These are phyloP conservation scores for Mesodorylaimus sp. DNA, from an alignment of 2,888 invertebrate genomes.

Conservation along the genomic window DNA sequence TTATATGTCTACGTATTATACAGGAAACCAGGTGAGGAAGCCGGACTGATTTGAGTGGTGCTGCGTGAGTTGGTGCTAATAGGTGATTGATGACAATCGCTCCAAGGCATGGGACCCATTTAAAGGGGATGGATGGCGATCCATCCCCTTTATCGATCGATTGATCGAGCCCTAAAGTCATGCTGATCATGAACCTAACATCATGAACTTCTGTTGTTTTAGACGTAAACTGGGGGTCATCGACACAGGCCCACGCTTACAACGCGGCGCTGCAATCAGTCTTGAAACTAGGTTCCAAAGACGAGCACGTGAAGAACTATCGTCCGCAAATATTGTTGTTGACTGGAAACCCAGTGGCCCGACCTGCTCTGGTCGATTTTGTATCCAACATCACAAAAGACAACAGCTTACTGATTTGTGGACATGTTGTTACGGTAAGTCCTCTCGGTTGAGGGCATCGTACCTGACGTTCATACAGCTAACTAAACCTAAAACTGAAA, in stretches of 20 bases:
- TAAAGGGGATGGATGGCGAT: too few relatives aligned
- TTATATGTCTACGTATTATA: conserved; percentile 79
- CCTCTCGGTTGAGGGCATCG: too few relatives aligned
- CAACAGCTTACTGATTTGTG: conserved; percentile 70
- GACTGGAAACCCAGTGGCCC: conserved; percentile 57
- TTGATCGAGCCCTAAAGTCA: too few relatives aligned
- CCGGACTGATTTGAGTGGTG: too few relatives aligned
- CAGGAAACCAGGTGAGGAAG: conserved; percentile 59
- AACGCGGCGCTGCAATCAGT: conserved; percentile 71
- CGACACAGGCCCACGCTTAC: conserved; percentile 86
- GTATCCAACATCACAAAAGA: conserved; percentile 74
- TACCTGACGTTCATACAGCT: too few relatives aligned
- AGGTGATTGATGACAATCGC: too few relatives aligned
- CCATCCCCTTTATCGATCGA: too few relatives aligned
- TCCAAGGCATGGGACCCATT: too few relatives aligned
- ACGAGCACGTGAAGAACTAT: conserved; percentile 93
- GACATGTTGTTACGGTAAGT: conserved; percentile 58
- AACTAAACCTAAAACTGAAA: too few relatives aligned
- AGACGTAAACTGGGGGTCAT: conserved; percentile 90
- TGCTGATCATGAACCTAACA: too few relatives aligned
- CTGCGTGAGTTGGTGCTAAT: too few relatives aligned
- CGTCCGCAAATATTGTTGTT: conserved; percentile 76
- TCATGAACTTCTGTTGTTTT: conserved; percentile 14
- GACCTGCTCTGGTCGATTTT: conserved; percentile 76
- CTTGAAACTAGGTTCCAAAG: conserved; percentile 64